Percentiles rank a stretch among this genome's conserved stretches.
Evolutionary conservation across 1,140 invertebrate genomes (phyloP).

Genomic region (Platyscapa corneri): DNA sequence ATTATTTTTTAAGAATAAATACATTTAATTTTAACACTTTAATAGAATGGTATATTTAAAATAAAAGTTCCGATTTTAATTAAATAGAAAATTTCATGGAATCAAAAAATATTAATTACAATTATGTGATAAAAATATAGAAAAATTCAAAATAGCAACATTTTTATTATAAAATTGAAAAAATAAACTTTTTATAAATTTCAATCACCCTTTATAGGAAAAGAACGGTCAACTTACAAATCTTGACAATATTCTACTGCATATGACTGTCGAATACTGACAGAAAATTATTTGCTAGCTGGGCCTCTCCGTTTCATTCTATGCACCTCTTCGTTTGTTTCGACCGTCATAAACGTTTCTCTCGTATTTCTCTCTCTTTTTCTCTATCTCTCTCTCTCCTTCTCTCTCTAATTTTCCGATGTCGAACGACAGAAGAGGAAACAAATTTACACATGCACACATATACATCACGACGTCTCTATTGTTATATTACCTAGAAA

Average conservation of each 20-base stretch:
- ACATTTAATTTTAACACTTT: too few species aligned
- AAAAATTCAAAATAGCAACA: too few species aligned
- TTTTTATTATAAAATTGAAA: not conserved
- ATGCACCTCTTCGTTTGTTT: not conserved
- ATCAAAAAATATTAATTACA: too few species aligned
- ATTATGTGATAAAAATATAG: too few species aligned
- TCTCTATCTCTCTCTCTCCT: not conserved
- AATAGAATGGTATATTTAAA: too few species aligned
- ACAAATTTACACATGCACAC: not conserved
- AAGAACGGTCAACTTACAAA: not conserved
- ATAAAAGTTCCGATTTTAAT: too few species aligned
- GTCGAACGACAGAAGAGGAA: not conserved
- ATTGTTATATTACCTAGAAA: not conserved
- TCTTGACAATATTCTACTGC: not conserved
- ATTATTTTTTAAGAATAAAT: not conserved
- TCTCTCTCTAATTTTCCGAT: slow-evolving; percentile 9
- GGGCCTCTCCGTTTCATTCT: not conserved
- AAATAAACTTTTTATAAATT: not conserved
- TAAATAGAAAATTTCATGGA: too few species aligned
- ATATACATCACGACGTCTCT: not conserved
- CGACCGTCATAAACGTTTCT: not conserved
- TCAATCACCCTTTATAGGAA: not conserved
- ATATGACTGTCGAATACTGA: not conserved
- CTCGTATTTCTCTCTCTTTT: too few species aligned
- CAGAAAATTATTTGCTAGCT: not conserved